A percentile compares a stretch with the other conserved stretches of the same genome.
Conservation (phyloP, 2,113 vertebrate genomes). For the Epinephelus fuscoguttatus region DNA sequence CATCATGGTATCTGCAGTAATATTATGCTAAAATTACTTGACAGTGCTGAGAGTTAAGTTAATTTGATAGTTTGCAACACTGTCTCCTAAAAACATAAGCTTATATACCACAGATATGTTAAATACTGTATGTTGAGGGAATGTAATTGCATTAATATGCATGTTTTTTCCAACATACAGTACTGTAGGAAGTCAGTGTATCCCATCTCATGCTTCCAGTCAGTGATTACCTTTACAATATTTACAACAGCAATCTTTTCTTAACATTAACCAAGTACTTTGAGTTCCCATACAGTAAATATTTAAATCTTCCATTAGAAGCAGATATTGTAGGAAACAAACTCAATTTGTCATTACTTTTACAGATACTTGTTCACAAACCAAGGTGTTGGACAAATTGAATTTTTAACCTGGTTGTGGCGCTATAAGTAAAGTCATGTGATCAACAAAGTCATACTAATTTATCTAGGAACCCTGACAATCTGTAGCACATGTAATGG, state of each 20-base stretch:
- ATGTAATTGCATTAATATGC: not conserved
- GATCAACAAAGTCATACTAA: too few species aligned
- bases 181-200: not conserved
- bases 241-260: not conserved
- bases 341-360: too few species aligned
- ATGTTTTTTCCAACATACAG: not conserved
- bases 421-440: too few species aligned
- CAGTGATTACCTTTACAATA: not conserved
- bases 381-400: too few species aligned
- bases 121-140: not conserved
- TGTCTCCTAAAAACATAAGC: not conserved
- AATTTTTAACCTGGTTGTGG: too few species aligned
- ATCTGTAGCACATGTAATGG: too few species aligned
- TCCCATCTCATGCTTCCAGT: not conserved
- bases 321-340: not conserved
- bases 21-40: too few species aligned
- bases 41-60: too few species aligned
- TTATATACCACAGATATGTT: not conserved
- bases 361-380: too few species aligned
- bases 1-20: not conserved
- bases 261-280: not conserved
- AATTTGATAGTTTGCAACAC: not conserved
- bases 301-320: not conserved
- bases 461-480: too few species aligned
- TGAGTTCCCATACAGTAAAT: not conserved